A percentile compares a stretch with the other conserved stretches of the same genome.
phyloP scores from a whole-genome alignment of 2,113 vertebrate species.

The Phycodurus eques region DNA sequence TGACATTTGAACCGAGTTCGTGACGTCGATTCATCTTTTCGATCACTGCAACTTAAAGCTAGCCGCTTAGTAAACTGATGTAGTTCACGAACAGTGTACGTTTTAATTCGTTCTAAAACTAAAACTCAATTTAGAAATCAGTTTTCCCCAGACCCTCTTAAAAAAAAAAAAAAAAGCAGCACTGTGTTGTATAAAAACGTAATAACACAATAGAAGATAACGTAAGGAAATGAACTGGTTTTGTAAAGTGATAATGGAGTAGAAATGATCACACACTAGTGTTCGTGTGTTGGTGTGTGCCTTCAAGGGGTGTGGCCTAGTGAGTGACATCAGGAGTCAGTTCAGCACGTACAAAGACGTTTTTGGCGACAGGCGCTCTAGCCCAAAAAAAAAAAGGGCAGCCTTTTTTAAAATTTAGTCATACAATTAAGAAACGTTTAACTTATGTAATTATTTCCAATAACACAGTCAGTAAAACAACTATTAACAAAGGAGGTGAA shows the following conservation, averaged over 20 bases:
- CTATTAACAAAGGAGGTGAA: too few relatives aligned
- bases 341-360: too few relatives aligned
- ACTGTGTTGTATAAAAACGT: background rate
- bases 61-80: conserved; percentile 53
- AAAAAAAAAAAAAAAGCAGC: background rate
- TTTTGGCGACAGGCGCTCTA: too few relatives aligned
- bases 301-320: background rate
- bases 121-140: too few relatives aligned
- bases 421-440: too few relatives aligned
- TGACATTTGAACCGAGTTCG: background rate
- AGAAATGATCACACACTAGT: background rate
- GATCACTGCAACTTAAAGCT: conserved; percentile 58
- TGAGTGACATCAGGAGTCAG: background rate
- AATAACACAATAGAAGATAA: background rate
- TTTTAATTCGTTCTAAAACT: too few relatives aligned
- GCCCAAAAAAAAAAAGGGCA: too few relatives aligned
- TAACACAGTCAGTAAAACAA: too few relatives aligned
- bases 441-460: too few relatives aligned
- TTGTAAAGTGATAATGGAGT: background rate
- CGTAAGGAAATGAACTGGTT: conserved; percentile 11
- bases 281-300: background rate
- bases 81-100: conserved; percentile 7
- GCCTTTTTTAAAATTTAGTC: too few relatives aligned
- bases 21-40: conserved; percentile 8
- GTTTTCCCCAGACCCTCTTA: too few relatives aligned